Base-by-base conservation (phyloP, 35 echinoderm and acorn worm species). In the Strongylocentrotus purpuratus region DNA sequence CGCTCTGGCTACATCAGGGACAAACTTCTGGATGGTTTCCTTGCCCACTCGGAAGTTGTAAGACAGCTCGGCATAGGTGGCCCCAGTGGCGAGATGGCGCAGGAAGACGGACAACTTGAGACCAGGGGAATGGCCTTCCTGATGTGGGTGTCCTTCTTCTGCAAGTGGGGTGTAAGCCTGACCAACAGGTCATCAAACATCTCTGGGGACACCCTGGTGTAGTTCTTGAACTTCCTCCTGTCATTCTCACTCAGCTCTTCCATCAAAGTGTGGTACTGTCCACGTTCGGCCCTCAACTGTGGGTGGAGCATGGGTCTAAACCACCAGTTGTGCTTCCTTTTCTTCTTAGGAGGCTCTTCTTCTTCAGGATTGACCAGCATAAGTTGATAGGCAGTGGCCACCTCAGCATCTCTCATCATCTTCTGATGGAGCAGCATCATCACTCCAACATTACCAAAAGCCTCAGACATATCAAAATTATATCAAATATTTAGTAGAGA, bases 381-480 rank as follows among this genome's bases (percentile, higher is more conserved):
- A 86, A 86, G 85, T 86, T 86, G 85, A 86, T 86, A 86, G 85
- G 85, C 85, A 86, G 85, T 86, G 85, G 85, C 85, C 85, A 86
- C 85, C 85, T 86, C 85, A 86, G 85, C 2, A 86, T 86, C 85
- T 86, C 85, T 86, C 85, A 86, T 86, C 9, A 86, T 86, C 85
- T 86, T 86, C 85, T 86, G 85, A 86, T 86, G 85, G 85, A 11
- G 85, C 85, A 86, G 85, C 85, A 86, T 86, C 85, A 86, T 86
- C 85, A 86, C 85, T 86, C 85, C 85, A 86, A 86, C 90, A 86
- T 86, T 86, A 86, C n/a, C 85, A 86, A 86, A 86, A 86, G 85
- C 85, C 85, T 86, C 85, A 13, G 85, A 86, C 85, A 86, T 86
- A 86, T 86, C 85, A 13, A 86, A 94, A 95, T 94, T 94, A n/a